A percentile compares a stretch with the other conserved stretches of the same genome.
Evolutionary conservation across 2,113 vertebrate genomes (phyloP).

Genomic region (Corythoichthys haematopterus): DNA sequence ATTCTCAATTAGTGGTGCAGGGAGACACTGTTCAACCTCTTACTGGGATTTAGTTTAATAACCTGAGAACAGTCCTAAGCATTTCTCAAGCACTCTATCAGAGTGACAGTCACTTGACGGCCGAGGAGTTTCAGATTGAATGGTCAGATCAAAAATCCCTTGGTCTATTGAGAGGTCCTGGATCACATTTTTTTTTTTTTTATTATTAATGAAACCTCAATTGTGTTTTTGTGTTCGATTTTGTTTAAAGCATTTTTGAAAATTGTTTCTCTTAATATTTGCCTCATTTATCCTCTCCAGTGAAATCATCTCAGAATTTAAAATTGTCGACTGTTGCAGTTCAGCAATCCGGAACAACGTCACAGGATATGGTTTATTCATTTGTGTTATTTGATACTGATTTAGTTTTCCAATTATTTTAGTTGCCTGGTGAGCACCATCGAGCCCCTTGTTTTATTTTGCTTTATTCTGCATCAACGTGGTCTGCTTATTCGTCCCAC

Average conservation of each 20-base stretch:
- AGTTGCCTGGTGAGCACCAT: slow-evolving; percentile 29
- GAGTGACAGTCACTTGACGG: slow-evolving; percentile 26
- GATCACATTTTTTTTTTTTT: slow-evolving; percentile 19
- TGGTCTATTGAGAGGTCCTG: slow-evolving; percentile 21
- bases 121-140: slow-evolving; percentile 16
- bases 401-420: slow-evolving; percentile 26
- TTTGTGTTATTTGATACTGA: slow-evolving; percentile 11
- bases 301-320: slow-evolving; percentile 63
- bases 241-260: slow-evolving; percentile 5
- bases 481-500: slow-evolving; percentile 36
- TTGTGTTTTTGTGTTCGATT: slow-evolving; percentile 14
- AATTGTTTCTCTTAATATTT: slow-evolving; percentile 14
- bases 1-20: slow-evolving; percentile 40
- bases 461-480: slow-evolving; percentile 9
- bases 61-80: slow-evolving; percentile 52
- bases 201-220: slow-evolving; percentile 11
- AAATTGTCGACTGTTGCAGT: slow-evolving; percentile 1
- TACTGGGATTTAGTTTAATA: slow-evolving; percentile 30
- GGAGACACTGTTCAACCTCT: slow-evolving; percentile 34
- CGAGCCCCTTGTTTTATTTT: slow-evolving; percentile 11
- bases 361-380: not conserved
- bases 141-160: slow-evolving; percentile 26
- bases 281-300: slow-evolving; percentile 43
- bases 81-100: slow-evolving; percentile 36
- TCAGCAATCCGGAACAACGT: not conserved